Evolutionary conservation across 2,888 invertebrate genomes (phyloP), one percentile per base, ranked within the genome.

Genomic region (Luperina testacea): DNA sequence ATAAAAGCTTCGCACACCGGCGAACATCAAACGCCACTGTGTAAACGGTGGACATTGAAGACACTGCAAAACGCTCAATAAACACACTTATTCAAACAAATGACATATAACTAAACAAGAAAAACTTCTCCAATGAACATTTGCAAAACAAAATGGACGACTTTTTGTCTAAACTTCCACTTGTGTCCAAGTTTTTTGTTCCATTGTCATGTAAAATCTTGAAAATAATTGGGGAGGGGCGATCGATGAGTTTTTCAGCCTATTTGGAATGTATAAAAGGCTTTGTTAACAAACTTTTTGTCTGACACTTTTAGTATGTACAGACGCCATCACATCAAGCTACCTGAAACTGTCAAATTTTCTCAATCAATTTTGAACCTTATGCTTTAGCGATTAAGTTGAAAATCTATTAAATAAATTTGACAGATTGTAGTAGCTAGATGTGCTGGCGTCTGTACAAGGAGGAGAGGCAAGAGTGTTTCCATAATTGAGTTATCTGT

Each of bases 131-230:
- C 68, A 45, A 51, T 42, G 65, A 75, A 79, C 70, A 78, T 78
- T 75, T 80, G 42, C 75, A 45, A 77, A 24, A 86, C 71, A 78
- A 81, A 81, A 75, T 69, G 53, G 59, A 53, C 42, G 68, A 77
- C 67, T 83, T 85, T 78, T 81, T 85, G 78, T 87, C 48, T 38
- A 17, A 75, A 68, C 32, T 78, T 77, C 42, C 38, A 72, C 61
- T 74, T 61, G 75, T 75, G 45, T 75, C 15, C 27, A 74, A 82
- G 87, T 85, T 89, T 87, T 87, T 85, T 85, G 82, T 75, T 24
- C 76, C 27, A 82, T 89, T 89, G 89, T 89, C 59, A 89, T 89
- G 89, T 61, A 73, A 88, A 90, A 86, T 86, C 81, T 89, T 86
- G 53, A 27, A 82, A 88, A 85, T 88, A 84, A 83, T 78, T 86